Evolutionary conservation across 2,113 vertebrate species (phyloP).

Genomic region (Phalacrocorax brasilianus): DNA sequence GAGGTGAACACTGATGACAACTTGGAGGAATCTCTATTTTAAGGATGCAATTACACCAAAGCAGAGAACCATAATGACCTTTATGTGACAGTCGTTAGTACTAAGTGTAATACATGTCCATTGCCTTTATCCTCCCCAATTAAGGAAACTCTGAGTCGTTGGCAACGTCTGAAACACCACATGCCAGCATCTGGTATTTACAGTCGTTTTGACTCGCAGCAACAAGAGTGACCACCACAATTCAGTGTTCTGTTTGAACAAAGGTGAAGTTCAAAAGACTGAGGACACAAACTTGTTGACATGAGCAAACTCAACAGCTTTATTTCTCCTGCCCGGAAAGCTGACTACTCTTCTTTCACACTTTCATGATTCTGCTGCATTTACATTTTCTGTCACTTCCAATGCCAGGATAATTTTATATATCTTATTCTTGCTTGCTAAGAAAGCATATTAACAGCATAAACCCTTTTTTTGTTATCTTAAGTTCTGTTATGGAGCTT

Average conservation of each 20-base stretch:
- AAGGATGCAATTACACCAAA: not conserved
- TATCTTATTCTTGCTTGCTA: not conserved
- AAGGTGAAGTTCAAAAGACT: not conserved
- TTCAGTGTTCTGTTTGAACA: not conserved
- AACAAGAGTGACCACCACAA: not conserved
- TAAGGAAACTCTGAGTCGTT: not conserved
- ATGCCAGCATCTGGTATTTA: not conserved
- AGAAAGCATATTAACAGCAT: not conserved
- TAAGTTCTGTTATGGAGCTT: not conserved
- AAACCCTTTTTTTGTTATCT: not conserved
- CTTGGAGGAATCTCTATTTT: not conserved
- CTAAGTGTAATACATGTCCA: accelerated
- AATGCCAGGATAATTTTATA: not conserved
- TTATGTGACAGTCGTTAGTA: not conserved
- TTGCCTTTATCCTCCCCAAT: not conserved
- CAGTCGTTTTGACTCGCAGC: not conserved
- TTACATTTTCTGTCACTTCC: not conserved
- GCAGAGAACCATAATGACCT: not conserved
- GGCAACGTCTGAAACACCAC: not conserved
- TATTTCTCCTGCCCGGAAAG: not conserved
- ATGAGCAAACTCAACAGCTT: not conserved
- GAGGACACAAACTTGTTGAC: not conserved
- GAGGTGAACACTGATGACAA: not conserved
- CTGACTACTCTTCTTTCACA: not conserved
- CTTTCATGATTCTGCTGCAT: not conserved